Evolutionary conservation across 2,797 vertebrate species (phyloP), one percentile per base, ranked within the genome.

Genomic region (Lates japonicus): DNA sequence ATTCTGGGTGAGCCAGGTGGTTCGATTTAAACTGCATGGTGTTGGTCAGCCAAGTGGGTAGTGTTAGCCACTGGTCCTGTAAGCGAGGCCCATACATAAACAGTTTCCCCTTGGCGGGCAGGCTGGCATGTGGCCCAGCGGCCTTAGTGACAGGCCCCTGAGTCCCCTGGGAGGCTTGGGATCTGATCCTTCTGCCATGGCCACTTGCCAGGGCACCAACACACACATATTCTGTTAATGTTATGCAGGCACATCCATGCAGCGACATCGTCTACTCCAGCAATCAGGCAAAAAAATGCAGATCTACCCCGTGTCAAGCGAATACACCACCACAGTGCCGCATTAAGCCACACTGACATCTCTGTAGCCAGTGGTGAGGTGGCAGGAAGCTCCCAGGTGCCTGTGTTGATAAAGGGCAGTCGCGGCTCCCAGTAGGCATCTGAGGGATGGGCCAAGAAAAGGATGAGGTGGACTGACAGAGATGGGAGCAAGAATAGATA

Each of bases 391-490:
- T 94, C 93, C 90, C 90, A 94, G 89, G 91, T 93, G 92, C 92
- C 90, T 95, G 86, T 95, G 95, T 88, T 95, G 94, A 96, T 96
- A 95, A 94, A 94, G 92, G 80, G 88, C 78, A 71, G 91, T 90
- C 80, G 62, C 49, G 58, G 83, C 84, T 95, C 92, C 81, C 93
- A 89, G 93, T 85, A 81, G 85, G 93, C 62, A 76, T 67, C 61
- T 66, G n/a, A 62, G 73, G 83, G 63, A 86, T 74, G 68, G 84
- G 85, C 89, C 83, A 89, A 79, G 76, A 73, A 71, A 55, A 49
- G 72, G 72, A 71, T 70, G 84, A 88, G 64, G 65, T 49, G 66
- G 74, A 85, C 74, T 70, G 76, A 81, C 64, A 71, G 70, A 83
- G 52, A 49, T 9, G 70, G 55, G 44, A 63, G 42, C 25, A 58